Conservation (phyloP, 2,797 vertebrate genomes). For the Coluber constrictor region DNA sequence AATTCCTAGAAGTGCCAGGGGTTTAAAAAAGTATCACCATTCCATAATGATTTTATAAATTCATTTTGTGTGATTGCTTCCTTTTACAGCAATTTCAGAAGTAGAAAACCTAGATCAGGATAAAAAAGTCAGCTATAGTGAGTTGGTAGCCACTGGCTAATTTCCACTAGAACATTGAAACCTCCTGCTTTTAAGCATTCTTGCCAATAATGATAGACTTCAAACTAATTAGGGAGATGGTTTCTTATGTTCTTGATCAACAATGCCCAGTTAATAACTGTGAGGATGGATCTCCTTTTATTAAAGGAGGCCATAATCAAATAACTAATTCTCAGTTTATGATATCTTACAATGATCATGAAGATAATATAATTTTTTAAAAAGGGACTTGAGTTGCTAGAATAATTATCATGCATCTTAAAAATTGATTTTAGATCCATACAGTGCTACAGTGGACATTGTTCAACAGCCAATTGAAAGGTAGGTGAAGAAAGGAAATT, state of each 20-base stretch:
- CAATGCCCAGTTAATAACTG: too few species aligned
- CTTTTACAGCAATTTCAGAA: neutral
- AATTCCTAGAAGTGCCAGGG: neutral
- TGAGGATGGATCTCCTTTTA: neutral
- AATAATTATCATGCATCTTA: neutral
- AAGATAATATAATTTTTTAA: too few species aligned
- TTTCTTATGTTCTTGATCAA: neutral
- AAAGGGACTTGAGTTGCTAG: neutral
- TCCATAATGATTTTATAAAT: neutral
- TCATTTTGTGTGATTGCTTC: neutral
- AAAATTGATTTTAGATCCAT: neutral
- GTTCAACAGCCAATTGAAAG: neutral
- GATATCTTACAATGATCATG: too few species aligned
- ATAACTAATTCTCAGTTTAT: neutral
- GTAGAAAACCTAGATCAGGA: neutral
- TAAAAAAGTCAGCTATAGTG: neutral
- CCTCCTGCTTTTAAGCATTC: neutral
- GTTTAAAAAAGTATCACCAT: neutral
- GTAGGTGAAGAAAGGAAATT: neutral
- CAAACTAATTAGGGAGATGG: neutral
- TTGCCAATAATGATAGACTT: neutral
- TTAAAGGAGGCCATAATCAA: neutral
- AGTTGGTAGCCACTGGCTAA: neutral
- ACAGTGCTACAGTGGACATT: neutral
- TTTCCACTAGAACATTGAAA: neutral